phyloP scores from a whole-genome alignment of 92 coral and sea anemone genomes.

The Paragorgia papillata region DNA sequence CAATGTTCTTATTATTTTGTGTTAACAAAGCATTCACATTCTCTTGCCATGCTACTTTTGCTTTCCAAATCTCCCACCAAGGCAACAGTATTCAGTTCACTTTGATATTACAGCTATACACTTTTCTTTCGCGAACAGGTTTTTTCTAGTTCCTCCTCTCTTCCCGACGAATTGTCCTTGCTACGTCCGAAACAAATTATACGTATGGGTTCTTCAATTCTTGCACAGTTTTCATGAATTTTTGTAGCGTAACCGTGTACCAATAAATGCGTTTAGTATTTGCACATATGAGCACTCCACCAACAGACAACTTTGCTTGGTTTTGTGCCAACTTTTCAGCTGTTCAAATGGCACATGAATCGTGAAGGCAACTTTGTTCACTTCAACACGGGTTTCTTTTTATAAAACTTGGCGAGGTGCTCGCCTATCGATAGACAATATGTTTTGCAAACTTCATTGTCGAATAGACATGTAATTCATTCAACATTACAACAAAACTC shows the following conservation, averaged over 20 bases:
- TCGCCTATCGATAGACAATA: too few species aligned
- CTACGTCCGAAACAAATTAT: neutral
- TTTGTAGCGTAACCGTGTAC: slow-evolving; percentile 7
- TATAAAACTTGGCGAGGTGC: too few species aligned
- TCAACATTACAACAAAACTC: too few species aligned
- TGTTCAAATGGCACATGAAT: too few species aligned
- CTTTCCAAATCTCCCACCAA: neutral
- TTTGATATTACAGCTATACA: slow-evolving; percentile 7
- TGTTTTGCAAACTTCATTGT: too few species aligned
- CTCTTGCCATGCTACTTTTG: slow-evolving; percentile 6
- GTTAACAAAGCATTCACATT: slow-evolving; percentile 14
- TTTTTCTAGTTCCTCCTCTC: neutral
- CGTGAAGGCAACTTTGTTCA: too few species aligned
- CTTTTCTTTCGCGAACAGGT: neutral
- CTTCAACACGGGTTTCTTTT: too few species aligned
- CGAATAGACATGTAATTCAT: too few species aligned
- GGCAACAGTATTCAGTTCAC: slow-evolving; percentile 22
- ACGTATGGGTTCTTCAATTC: neutral
- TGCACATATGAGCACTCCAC: slow-evolving; percentile 6
- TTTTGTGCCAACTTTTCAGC: too few species aligned
- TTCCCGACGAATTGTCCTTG: slow-evolving; percentile 10
- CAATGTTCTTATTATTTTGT: slow-evolving; percentile 4
- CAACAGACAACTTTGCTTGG: slow-evolving; percentile 1
- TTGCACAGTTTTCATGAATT: neutral
- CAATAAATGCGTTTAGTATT: slow-evolving; percentile 11